Conservation (phyloP, 1,140 invertebrate species). For the Saccostrea cuccullata region DNA sequence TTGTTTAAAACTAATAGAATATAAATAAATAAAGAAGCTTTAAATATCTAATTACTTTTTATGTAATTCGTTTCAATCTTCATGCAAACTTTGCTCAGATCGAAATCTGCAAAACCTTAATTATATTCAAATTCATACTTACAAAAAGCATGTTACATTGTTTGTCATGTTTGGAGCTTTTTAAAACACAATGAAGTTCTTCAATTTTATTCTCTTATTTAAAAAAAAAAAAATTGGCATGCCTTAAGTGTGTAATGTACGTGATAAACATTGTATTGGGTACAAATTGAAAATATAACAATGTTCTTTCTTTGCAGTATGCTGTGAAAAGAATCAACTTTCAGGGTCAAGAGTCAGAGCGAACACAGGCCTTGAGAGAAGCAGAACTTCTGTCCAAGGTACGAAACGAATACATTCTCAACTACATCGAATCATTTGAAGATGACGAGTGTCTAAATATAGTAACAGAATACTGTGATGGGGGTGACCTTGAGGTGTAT, state of each 20-base stretch:
- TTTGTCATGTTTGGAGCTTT: no score
- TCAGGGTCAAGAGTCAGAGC: constrained; percentile 58
- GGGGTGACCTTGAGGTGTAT: constrained; percentile 65
- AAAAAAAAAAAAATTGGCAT: not conserved
- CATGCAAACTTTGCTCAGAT: no score
- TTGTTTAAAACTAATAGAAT: no score
- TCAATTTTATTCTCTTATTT: not conserved
- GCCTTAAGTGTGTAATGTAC: not conserved
- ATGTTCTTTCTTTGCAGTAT: constrained; percentile 61
- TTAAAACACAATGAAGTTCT: no score
- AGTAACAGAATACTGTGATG: constrained; percentile 67
- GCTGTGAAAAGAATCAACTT: constrained; percentile 67
- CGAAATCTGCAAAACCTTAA: no score
- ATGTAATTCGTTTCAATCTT: no score
- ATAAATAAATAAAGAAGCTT: no score
- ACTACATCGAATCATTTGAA: constrained; percentile 66
- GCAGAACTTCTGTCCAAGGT: constrained; percentile 59
- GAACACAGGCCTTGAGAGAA: constrained; percentile 60
- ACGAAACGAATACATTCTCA: constrained; percentile 61
- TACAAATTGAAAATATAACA: no score
- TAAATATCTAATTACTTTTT: no score
- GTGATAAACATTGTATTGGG: not conserved
- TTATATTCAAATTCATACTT: no score
- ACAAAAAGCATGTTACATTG: no score
- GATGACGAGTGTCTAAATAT: constrained; percentile 62